Percentiles rank a stretch among this genome's conserved stretches.
Evolutionary conservation across 1,140 invertebrate species (phyloP).

Genomic region (Drosophila bipectinata): DNA sequence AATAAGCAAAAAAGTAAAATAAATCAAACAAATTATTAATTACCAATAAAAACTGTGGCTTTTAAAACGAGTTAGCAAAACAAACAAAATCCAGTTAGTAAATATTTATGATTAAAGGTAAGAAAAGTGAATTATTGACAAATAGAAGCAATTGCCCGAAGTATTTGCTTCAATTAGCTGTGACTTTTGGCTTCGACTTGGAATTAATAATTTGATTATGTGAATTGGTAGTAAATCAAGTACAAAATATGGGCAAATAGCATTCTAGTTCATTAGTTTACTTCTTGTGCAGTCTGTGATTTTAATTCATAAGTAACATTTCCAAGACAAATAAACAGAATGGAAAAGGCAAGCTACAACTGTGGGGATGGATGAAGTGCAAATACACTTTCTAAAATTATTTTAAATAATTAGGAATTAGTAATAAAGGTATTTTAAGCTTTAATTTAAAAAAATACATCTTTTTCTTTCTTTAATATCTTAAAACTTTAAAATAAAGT

Average conservation of each 20-base stretch:
- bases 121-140: too few relatives aligned
- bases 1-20: too few relatives aligned
- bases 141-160: not conserved
- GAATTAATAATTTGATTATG: not conserved
- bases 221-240: not conserved
- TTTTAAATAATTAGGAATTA: too few relatives aligned
- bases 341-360: not conserved
- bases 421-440: too few relatives aligned
- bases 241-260: not conserved
- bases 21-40: too few relatives aligned
- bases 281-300: not conserved
- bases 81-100: too few relatives aligned
- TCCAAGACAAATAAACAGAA: conserved; percentile 8
- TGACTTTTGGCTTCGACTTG: too few relatives aligned
- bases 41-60: too few relatives aligned
- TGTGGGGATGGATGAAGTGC: not conserved
- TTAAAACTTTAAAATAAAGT: not conserved
- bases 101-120: too few relatives aligned
- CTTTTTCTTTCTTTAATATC: not conserved
- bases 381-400: not conserved
- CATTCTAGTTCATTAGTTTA: not conserved
- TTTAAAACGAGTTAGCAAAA: too few relatives aligned
- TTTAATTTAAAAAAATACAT: too few relatives aligned
- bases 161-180: not conserved
- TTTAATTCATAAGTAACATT: conserved; percentile 12